A percentile compares a stretch with the other conserved stretches of the same genome.
Evolutionary conservation across 1,140 invertebrate species (phyloP).

Genomic region (Bursaphelenchus mucronatus): DNA sequence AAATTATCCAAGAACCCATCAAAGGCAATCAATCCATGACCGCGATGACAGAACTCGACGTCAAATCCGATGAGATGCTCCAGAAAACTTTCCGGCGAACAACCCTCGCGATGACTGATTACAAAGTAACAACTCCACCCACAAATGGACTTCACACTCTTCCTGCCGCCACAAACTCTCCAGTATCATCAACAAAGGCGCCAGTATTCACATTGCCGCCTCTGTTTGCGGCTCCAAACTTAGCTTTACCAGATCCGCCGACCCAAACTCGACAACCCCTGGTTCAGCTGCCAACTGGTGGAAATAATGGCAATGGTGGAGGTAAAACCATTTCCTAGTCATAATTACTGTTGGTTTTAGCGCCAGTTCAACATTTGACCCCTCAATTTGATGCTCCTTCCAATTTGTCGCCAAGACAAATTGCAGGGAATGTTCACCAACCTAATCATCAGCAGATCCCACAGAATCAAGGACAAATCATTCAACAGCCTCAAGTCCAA

Average conservation of each 20-base stretch:
- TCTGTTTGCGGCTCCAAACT: slow-evolving; percentile 5
- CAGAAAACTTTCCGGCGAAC: slow-evolving; percentile 17
- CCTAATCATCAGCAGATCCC: background rate
- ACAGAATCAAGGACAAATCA: slow-evolving; percentile 1
- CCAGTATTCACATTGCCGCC: slow-evolving; percentile 4
- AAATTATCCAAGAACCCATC: no score
- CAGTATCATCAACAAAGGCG: background rate
- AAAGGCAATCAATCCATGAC: background rate
- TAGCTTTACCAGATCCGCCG: background rate
- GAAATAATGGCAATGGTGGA: background rate
- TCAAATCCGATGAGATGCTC: slow-evolving; percentile 13
- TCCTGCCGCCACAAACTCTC: slow-evolving; percentile 1
- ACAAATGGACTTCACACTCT: background rate
- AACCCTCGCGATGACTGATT: background rate
- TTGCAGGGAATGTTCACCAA: no score
- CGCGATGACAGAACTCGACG: slow-evolving; percentile 8
- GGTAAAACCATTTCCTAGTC: background rate
- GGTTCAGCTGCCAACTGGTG: background rate
- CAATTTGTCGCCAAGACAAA: background rate
- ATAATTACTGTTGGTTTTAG: background rate
- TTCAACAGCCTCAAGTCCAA: background rate
- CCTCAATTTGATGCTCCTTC: background rate
- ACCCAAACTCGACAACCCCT: slow-evolving; percentile 3
- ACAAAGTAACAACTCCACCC: background rate
- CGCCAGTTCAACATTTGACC: background rate